Evolutionary conservation across 2,888 invertebrate species (phyloP), one percentile per base, ranked within the genome.

Genomic region (Lysandra bellargus): DNA sequence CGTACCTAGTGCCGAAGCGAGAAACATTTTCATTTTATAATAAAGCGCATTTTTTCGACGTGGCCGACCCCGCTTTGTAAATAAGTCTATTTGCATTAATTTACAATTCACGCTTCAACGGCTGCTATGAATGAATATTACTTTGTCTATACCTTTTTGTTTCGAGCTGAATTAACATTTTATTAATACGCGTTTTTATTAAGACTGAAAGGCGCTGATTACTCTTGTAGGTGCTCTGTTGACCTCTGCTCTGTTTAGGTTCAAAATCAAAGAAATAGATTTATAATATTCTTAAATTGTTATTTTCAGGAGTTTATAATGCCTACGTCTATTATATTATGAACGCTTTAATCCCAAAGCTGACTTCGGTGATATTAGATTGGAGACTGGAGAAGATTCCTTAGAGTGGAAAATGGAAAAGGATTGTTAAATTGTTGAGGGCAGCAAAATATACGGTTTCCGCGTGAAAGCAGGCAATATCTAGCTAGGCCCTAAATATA

Each of bases 61-160:
- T 85, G 85, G 86, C 87, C 86, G 88, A 88, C 88, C 88, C 87
- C 88, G 88, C 90, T 89, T 88, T 87, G 90, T 86, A 90, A 91
- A 92, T 91, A 88, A 89, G 88, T 84, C 87, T 87, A 91, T 92
- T 92, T 92, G 90, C 92, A 92, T 92, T 89, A 90, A 88, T 90
- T 91, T 89, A 87, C 87, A 82, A 80, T 82, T 83, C 84, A 80
- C 86, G 84, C 84, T 85, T 83, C 84, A 86, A 84, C 84, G 84
- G 84, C 83, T 83, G 82, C 83, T 85, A 85, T 85, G 86, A 85
- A 84, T 88, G 87, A 89, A 88, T 89, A 88, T 88, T 87, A 85
- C 80, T 80, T 80, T 80, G 81, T 40, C 79, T 73, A 33, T 17
- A 74, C 57, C 44, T 33, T 72, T 72, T 78, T 69, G 53, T 76